Evolutionary conservation across 1,140 invertebrate species (phyloP), one percentile per base, ranked within the genome.

Genomic region (Triops cancriformis): DNA sequence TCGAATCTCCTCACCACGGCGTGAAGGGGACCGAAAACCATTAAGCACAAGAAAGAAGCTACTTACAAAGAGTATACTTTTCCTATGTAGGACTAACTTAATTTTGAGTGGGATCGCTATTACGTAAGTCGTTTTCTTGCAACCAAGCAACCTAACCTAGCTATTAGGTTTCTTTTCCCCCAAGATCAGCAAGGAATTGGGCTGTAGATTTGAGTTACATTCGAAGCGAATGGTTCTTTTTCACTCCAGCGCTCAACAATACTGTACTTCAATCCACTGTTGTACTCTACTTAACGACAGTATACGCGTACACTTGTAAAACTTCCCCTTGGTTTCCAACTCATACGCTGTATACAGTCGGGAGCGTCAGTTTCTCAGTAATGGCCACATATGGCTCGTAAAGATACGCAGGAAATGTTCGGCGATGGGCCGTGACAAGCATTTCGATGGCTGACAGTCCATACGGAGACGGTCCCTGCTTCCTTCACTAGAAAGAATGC

Each of bases 331-430:
- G 18, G 51, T 23, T 5, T 6, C 18, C 51, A 64, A 14, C 14
- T 2, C 18, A 64, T 64, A 64, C 14, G 51, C 23, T 23, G n/a
- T 9, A n/a, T n/a, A 64, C 23, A 64, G 18, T 64, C 14, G 51
- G 23, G 51, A 6, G 14, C 51, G 51, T 37, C 31, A 37, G 31
- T 23, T 64, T 14, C n/a, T 14, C 10, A 64, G 51, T 18, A 64
- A 64, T 64, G 51, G 51, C 51, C 51, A 64, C n/a, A 64, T 64
- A 64, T 64, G 51, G 51, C 51, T 64, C 51, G 51, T 64, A 64
- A 64, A 64, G 51, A 64, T 64, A 64, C 51, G 18, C 51, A 64
- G 51, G 51, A 64, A 64, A 64, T 64, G 51, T 64, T 23, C 51
- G 51, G 10, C 10, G 51, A 64, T 64, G 51, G 18, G 51, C 51